Base-by-base conservation (phyloP, 2,888 invertebrate genomes). In the Oasisia sp. region DNA sequence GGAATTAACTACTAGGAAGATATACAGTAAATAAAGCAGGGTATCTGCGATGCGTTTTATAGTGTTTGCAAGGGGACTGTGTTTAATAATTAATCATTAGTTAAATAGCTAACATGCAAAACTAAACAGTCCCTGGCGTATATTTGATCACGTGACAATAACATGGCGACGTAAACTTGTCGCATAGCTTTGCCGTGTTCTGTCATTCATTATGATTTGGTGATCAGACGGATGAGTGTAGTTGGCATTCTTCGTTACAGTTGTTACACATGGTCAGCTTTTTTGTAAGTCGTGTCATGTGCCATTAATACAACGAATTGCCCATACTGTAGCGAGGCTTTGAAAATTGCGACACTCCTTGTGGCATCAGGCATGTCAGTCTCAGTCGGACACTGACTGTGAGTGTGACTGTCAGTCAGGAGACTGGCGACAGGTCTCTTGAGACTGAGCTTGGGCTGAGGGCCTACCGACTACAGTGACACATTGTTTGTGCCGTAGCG, bases 131-230 rank as follows among this genome's bases (percentile, higher is more conserved):
- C 74, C 74, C 74, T n/a, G n/a, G 0, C 27, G 14, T 3, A 74
- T n/a, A 74, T 74, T 50, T 50, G 50, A 74, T 74, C 74, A 74
- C 74, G 74, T 74, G 74, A 74, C 74, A 74, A 74, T 74, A 74
- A 74, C 74, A 74, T 74, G 74, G 74, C 27, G 74, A 74, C n/a
- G 74, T 19, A 74, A 50, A 50, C 50, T 50, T 74, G 19, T 27
- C 74, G 19, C 74, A 19, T 74, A 74, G 74, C 74, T 50, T 50
- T 50, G 56, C 11, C 56, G 19, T 74, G 74, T 7, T n/a, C 27
- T 74, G 74, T 27, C 7, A 27, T 74, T 27, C 7, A 27, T 74
- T 27, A 19, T 19, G 27, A 27, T 27, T 74, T 74, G 74, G 14
- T 14, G 74, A 74, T 74, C 14, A 7, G 74, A 27, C 27, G 74